Conservation (phyloP, 2,888 invertebrate genomes). For the Adela reaumurella region DNA sequence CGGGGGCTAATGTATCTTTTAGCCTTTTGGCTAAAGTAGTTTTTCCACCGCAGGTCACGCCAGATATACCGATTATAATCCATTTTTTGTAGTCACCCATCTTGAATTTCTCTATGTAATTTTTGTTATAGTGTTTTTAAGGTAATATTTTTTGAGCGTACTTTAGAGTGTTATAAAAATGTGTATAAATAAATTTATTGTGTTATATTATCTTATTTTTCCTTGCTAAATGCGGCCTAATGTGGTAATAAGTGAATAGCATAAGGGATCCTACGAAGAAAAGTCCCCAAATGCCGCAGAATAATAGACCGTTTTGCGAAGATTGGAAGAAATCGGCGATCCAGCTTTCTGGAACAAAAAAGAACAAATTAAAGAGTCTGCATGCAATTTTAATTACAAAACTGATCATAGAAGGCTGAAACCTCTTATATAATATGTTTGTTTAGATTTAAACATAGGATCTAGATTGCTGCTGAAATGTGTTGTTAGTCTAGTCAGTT, state of each 20-base stretch:
- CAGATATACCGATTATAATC: conserved; percentile 68
- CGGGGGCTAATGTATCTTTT: conserved; percentile 34
- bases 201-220: too few relatives aligned
- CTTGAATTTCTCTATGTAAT: background rate
- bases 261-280: conserved; percentile 64
- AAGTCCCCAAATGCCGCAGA: conserved; percentile 59
- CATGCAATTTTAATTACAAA: too few relatives aligned
- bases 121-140: background rate
- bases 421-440: conserved; percentile 3
- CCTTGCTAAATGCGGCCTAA: conserved; percentile 23
- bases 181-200: too few relatives aligned
- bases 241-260: conserved; percentile 59
- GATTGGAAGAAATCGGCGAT: conserved; percentile 51
- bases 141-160: too few relatives aligned
- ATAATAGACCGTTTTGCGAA: conserved; percentile 55
- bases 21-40: conserved; percentile 65
- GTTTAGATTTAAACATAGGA: too few relatives aligned
- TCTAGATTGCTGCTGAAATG: too few relatives aligned
- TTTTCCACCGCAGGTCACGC: conserved; percentile 83
- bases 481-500: too few relatives aligned
- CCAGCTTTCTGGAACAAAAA: conserved; percentile 38
- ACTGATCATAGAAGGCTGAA: conserved; percentile 9
- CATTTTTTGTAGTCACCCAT: conserved; percentile 19
- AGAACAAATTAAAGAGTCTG: too few relatives aligned
- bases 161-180: too few relatives aligned